A percentile compares a stretch with the other conserved stretches of the same genome.
Evolutionary conservation across 1,140 invertebrate species (phyloP).

Genomic region (Heliconius eleuchia): DNA sequence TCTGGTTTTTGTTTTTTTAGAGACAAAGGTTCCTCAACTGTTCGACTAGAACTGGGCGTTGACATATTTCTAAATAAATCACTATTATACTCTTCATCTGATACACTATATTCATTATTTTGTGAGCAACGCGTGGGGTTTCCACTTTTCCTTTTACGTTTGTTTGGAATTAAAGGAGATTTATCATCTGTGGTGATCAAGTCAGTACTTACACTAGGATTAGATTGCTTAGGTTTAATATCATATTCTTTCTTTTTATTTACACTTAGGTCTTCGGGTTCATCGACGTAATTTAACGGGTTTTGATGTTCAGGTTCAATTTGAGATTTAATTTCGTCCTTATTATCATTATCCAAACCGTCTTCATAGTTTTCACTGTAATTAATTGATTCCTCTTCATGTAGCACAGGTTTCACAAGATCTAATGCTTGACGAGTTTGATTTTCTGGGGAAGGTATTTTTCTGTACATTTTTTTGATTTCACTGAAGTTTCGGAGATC

Average conservation of each 20-base stretch:
- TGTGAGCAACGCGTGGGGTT: slow-evolving; percentile 92
- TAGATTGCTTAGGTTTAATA: slow-evolving; percentile 46
- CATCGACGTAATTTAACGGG: slow-evolving; percentile 75
- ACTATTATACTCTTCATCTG: slow-evolving; percentile 83
- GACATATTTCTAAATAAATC: slow-evolving; percentile 80
- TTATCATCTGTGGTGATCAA: slow-evolving; percentile 69
- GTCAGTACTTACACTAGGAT: slow-evolving; percentile 77
- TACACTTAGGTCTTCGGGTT: slow-evolving; percentile 86
- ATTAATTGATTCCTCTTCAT: slow-evolving; percentile 63
- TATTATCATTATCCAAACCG: slow-evolving; percentile 73
- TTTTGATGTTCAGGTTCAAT: slow-evolving; percentile 49
- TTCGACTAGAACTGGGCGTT: slow-evolving; percentile 61
- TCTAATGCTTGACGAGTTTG: slow-evolving; percentile 61
- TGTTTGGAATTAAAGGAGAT: slow-evolving; percentile 80
- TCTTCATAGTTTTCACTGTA: slow-evolving; percentile 69
- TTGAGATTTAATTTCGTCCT: slow-evolving; percentile 53
- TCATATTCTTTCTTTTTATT: slow-evolving; percentile 84
- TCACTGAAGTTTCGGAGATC: slow-evolving; percentile 80
- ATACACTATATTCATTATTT: slow-evolving; percentile 82
- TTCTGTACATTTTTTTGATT: slow-evolving; percentile 81
- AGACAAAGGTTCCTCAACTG: slow-evolving; percentile 81
- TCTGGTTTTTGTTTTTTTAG: slow-evolving; percentile 82
- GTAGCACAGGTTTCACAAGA: slow-evolving; percentile 54
- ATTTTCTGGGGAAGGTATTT: slow-evolving; percentile 64
- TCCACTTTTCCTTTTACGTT: slow-evolving; percentile 92